Conservation (phyloP, 2,113 vertebrate species). For the Zingel zingel region DNA sequence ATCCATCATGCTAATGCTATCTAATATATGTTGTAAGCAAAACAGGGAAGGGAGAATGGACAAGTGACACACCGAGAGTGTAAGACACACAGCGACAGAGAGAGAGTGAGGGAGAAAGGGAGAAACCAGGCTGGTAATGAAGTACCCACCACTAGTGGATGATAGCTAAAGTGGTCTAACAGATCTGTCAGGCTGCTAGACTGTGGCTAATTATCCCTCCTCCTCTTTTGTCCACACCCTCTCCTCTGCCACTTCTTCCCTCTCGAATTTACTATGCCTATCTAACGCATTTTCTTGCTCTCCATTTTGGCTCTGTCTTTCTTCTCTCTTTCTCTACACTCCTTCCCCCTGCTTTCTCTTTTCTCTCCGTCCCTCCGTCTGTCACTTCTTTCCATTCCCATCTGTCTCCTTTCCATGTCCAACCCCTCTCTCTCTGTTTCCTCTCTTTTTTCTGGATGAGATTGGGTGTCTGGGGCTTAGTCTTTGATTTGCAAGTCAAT, state of each 20-base stretch:
- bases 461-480: constrained; percentile 66
- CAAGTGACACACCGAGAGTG: constrained; percentile 29
- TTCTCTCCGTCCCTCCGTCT: constrained; percentile 61
- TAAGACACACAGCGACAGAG: neutral
- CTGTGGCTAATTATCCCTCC: constrained; percentile 79
- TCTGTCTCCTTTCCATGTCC: constrained; percentile 64
- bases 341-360: constrained; percentile 28
- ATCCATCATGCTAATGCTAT: constrained; percentile 57
- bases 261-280: constrained; percentile 38
- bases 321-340: constrained; percentile 12
- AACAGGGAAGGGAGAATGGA: constrained; percentile 18
- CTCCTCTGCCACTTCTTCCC: constrained; percentile 63
- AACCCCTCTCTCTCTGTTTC: constrained; percentile 20
- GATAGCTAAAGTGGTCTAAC: constrained; percentile 78
- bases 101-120: constrained; percentile 30
- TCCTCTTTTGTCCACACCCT: constrained; percentile 70
- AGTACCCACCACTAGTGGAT: constrained; percentile 70
- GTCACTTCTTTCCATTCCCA: constrained; percentile 65
- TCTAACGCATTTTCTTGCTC: constrained; percentile 3
- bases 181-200: constrained; percentile 80
- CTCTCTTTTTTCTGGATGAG: constrained; percentile 52
- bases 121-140: constrained; percentile 73
- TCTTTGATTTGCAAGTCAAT: constrained; percentile 81
- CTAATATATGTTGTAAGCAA: constrained; percentile 47
- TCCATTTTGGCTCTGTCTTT: constrained; percentile 21